A percentile compares a stretch with the other conserved stretches of the same genome.
These are phyloP conservation scores for Notospermus geniculatus DNA, from an alignment of 1,140 invertebrate genomes.

Conservation along the genomic window DNA sequence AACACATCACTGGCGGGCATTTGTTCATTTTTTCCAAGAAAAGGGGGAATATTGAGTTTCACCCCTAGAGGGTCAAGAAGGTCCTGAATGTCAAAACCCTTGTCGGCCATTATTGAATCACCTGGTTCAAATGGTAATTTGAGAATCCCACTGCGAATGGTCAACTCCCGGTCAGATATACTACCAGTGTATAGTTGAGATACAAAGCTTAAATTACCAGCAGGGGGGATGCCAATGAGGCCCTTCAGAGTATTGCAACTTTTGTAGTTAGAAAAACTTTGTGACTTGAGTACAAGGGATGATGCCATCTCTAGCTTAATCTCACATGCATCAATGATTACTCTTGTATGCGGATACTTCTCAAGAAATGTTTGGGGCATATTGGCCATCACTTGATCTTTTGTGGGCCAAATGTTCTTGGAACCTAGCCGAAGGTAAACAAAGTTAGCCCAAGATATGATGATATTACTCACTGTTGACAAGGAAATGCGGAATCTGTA, in stretches of 20 bases:
- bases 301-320: background rate
- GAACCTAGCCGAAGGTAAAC: background rate
- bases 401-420: background rate
- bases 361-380: background rate
- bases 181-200: slow-evolving; percentile 2
- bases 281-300: background rate
- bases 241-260: background rate
- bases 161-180: slow-evolving; percentile 4
- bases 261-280: background rate
- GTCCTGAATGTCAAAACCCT: no score
- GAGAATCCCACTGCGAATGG: background rate
- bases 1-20: background rate
- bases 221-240: background rate
- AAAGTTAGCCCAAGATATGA: slow-evolving; percentile 3
- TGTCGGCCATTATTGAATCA: slow-evolving; percentile 1
- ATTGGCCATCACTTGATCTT: background rate
- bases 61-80: background rate
- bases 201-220: background rate
- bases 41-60: slow-evolving; percentile 3
- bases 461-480: background rate
- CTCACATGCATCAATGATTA: background rate
- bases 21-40: slow-evolving; percentile 1
- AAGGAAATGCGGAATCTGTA: background rate
- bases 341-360: background rate
- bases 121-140: background rate